A percentile compares a stretch with the other conserved stretches of the same genome.
Evolutionary conservation across 2,888 invertebrate species (phyloP).

Genomic region (Rhingia campestris): DNA sequence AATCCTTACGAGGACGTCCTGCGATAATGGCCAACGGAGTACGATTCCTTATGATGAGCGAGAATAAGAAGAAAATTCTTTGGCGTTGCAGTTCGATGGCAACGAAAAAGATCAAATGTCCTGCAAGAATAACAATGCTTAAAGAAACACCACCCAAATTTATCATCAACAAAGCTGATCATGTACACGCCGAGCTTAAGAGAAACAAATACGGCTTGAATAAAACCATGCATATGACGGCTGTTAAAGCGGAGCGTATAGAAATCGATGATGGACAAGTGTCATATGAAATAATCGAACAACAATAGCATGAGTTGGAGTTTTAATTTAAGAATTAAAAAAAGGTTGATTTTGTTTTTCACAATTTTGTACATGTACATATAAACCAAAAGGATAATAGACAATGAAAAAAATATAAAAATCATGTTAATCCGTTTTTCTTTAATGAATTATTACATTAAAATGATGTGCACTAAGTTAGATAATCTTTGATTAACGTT

Average conservation of each 20-base stretch:
- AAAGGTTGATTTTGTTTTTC: slow-evolving; percentile 39
- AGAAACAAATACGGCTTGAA: slow-evolving; percentile 81
- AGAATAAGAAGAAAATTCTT: slow-evolving; percentile 82
- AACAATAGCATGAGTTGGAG: slow-evolving; percentile 35
- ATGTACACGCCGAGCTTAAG: slow-evolving; percentile 82
- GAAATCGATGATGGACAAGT: slow-evolving; percentile 75
- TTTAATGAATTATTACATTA: slow-evolving; percentile 9
- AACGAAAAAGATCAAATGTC: slow-evolving; percentile 82
- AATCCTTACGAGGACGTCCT: slow-evolving; percentile 82
- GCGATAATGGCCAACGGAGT: slow-evolving; percentile 83
- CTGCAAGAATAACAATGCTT: slow-evolving; percentile 82
- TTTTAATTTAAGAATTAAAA: slow-evolving; percentile 21
- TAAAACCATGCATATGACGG: slow-evolving; percentile 76
- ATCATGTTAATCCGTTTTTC: neutral
- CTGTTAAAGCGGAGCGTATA: slow-evolving; percentile 76
- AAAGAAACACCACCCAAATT: slow-evolving; percentile 82
- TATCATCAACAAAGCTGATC: slow-evolving; percentile 81
- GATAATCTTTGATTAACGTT: slow-evolving; percentile 4
- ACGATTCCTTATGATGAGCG: slow-evolving; percentile 83
- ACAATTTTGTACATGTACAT: slow-evolving; percentile 52
- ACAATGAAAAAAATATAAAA: slow-evolving; percentile 7
- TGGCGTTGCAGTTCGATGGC: slow-evolving; percentile 83
- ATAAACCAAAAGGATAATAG: slow-evolving; percentile 42
- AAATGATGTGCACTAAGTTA: neutral
- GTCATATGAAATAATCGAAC: slow-evolving; percentile 59